Base-by-base conservation (phyloP, 2,113 vertebrate species). In the Asarcornis scutulata region DNA sequence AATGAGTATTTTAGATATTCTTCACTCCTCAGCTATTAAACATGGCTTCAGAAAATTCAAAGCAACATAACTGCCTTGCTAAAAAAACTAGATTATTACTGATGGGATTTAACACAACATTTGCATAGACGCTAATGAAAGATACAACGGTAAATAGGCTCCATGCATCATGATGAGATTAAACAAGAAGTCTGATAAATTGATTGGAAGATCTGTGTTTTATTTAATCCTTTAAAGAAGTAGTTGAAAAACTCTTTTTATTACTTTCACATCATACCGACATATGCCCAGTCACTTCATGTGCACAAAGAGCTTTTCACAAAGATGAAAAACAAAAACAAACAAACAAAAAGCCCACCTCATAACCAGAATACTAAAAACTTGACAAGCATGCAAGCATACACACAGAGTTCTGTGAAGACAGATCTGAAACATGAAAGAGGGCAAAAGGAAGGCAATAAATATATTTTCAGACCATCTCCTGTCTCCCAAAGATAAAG, bases 141-240 rank as follows among this genome's bases (percentile, higher is more conserved):
- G 55, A 53, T 79, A 72, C 34, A 17, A 4, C 55, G 84, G 32
- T 80, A 95, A 97, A 89, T 4, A 80, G 27, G 42, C 22, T 75
- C 71, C 34, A 68, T 48, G 68, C 69, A 95, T 73, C 4, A 1
- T 75, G 78, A 94, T 71, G 87, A 94, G 88, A 96, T 92, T 74
- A 93, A 88, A 88, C 29, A 60, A 88, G 55, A 82, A 95, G 74
- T 59, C 68, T 85, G 74, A 91, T 67, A 82, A 91, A 87, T 36
- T 74, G 67, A 85, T 88, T 55, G 29, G 20, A 62, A 79, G 63
- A 82, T 79, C 74, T 67, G 62, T 36, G 58, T 62, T 64, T 87
- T 69, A 12, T 44, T 96, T 80, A 86, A 63, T 74, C 26, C 66
- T 88, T 88, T 84, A 73, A 91, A 78, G 42, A 50, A 91, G 60